These are phyloP conservation scores for Heliconius congener DNA, from an alignment of 1,140 invertebrate genomes.

Conservation along the genomic window DNA sequence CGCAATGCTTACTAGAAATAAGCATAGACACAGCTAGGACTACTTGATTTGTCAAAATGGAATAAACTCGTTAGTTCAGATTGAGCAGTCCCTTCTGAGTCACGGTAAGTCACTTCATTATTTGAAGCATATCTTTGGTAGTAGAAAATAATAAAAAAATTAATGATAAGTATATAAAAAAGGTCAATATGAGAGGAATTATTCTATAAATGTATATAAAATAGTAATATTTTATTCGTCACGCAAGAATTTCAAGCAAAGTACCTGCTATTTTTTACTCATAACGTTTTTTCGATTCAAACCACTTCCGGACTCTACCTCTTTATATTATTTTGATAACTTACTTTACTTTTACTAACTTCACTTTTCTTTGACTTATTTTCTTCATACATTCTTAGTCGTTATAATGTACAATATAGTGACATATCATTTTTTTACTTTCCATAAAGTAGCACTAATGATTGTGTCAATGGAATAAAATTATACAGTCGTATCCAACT, in stretches of 20 bases:
- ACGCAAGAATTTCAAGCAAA: conserved; percentile 34
- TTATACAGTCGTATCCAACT: background rate
- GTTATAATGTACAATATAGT: conserved; percentile 62
- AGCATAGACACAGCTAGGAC: conserved; percentile 15
- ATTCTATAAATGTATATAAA: conserved; percentile 73
- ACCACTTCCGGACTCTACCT: conserved; percentile 59
- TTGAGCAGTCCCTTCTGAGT: background rate
- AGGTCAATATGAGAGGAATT: conserved; percentile 79
- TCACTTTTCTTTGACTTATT: conserved; percentile 31
- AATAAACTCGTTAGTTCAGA: background rate
- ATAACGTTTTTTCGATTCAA: conserved; percentile 37
- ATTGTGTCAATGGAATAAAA: conserved; percentile 33
- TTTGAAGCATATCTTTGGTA: conserved; percentile 70
- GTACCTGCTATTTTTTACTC: conserved; percentile 42
- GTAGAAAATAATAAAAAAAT: conserved; percentile 53
- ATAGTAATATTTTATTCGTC: conserved; percentile 62
- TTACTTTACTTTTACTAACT: conserved; percentile 27
- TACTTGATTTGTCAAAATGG: background rate
- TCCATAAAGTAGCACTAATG: conserved; percentile 34
- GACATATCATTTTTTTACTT: conserved; percentile 64
- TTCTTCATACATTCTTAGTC: conserved; percentile 23
- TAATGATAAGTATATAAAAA: conserved; percentile 71
- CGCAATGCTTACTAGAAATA: conserved; percentile 41
- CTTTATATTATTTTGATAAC: conserved; percentile 45
- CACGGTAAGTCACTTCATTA: conserved; percentile 33